Evolutionary conservation across 30 jellyfish, hydroid and myxozoan species (phyloP).

Genomic region (Mastigias papua): DNA sequence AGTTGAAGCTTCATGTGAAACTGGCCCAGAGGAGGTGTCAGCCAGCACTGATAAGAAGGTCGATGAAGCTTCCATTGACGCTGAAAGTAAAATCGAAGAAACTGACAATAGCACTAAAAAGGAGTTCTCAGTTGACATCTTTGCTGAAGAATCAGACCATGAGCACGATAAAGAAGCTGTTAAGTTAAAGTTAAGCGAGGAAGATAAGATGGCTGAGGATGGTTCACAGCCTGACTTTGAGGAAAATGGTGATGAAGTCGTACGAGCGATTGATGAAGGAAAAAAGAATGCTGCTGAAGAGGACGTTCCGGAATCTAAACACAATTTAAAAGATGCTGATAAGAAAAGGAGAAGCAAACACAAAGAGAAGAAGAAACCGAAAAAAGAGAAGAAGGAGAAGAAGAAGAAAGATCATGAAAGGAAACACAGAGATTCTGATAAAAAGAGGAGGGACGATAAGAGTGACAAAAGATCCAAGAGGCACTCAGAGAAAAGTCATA

Average conservation of each 20-base stretch:
- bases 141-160: constrained; percentile 48
- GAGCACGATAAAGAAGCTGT: constrained; percentile 19
- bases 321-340: not conserved
- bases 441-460: constrained; percentile 19
- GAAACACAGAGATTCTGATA: constrained; percentile 17
- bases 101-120: not conserved
- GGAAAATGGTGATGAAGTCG: too few relatives aligned
- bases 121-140: constrained; percentile 55
- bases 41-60: not conserved
- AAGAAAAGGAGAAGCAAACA: constrained; percentile 8
- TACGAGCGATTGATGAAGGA: not conserved
- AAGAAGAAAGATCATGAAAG: constrained; percentile 26
- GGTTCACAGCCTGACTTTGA: constrained; percentile 12
- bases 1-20: not conserved
- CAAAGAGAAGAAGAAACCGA: constrained; percentile 13
- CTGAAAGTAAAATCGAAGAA: not conserved
- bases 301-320: not conserved
- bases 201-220: constrained; percentile 1
- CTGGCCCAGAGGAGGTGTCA: not conserved
- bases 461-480: constrained; percentile 47
- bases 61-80: not conserved
- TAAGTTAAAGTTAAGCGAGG: constrained; percentile 14
- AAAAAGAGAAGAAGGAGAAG: constrained; percentile 42
- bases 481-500: constrained; percentile 36
- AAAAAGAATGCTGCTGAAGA: not conserved